These are phyloP conservation scores for Eulemur coronatus DNA, from an alignment of 2,797 vertebrate species.

Conservation along the genomic window DNA sequence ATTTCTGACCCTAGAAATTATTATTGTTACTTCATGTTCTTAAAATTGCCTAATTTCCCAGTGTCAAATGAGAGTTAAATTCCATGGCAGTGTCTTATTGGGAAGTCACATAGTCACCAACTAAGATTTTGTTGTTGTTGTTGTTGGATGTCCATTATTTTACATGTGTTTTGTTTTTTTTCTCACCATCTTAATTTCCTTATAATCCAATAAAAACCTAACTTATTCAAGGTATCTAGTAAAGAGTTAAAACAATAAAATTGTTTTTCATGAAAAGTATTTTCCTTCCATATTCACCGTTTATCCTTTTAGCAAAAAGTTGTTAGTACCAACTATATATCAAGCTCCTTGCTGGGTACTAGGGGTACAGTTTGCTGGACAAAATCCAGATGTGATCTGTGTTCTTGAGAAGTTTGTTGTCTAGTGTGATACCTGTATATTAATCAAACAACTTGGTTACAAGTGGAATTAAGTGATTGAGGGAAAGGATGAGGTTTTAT, in stretches of 20 bases:
- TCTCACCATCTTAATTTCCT: not conserved
- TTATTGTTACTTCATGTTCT: not conserved
- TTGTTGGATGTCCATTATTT: not conserved
- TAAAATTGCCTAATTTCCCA: not conserved
- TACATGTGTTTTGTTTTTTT: not conserved
- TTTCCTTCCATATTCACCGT: not conserved
- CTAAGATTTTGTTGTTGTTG: not conserved
- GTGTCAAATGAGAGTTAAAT: not conserved
- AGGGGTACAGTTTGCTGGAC: not conserved
- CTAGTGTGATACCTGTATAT: not conserved
- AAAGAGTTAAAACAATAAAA: not conserved
- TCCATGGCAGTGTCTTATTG: not conserved
- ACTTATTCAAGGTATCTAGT: not conserved
- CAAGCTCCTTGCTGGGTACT: not conserved
- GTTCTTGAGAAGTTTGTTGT: not conserved
- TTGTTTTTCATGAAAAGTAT: not conserved
- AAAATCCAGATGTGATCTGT: not conserved
- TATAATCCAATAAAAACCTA: not conserved
- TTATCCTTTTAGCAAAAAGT: not conserved
- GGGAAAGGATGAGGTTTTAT: not conserved
- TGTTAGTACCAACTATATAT: not conserved
- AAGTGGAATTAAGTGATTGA: not conserved
- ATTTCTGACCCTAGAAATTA: constrained; percentile 5
- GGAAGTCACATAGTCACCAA: not conserved
- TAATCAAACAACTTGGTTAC: not conserved